Evolutionary conservation across 2,113 vertebrate genomes (phyloP).

Genomic region (Rhinogobius similis): DNA sequence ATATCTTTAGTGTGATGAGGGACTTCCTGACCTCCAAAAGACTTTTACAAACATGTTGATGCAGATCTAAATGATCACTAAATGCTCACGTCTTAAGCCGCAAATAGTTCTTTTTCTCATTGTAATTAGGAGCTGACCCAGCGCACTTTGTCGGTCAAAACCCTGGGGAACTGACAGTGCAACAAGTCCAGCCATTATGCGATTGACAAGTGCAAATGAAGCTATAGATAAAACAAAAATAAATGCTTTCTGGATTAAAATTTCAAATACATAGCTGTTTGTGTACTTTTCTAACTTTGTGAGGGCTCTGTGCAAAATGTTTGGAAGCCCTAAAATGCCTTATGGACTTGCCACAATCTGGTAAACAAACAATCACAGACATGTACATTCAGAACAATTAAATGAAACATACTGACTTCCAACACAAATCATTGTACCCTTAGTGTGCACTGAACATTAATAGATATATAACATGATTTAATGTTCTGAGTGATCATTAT

Average conservation of each 20-base stretch:
- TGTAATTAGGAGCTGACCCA: slow-evolving; percentile 6
- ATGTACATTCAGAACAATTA: too few relatives aligned
- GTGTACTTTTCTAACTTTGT: too few relatives aligned
- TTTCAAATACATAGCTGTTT: background rate
- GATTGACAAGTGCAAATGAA: background rate
- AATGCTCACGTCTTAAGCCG: background rate
- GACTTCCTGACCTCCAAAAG: background rate
- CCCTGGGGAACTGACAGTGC: background rate
- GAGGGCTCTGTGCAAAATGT: too few relatives aligned
- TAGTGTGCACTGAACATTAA: too few relatives aligned
- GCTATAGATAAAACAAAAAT: background rate
- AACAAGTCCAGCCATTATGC: background rate
- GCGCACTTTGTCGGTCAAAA: background rate
- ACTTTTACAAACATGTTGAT: slow-evolving; percentile 3
- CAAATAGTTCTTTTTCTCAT: background rate
- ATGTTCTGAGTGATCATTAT: too few relatives aligned
- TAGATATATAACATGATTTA: too few relatives aligned
- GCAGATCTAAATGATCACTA: background rate
- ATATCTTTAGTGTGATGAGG: background rate
- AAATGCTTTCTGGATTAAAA: background rate
- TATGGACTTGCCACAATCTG: too few relatives aligned
- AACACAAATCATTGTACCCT: too few relatives aligned
- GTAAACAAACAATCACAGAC: too few relatives aligned
- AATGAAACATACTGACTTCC: too few relatives aligned
- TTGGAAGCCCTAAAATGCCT: too few relatives aligned